These are phyloP conservation scores for Mimas tiliae DNA, from an alignment of 2,888 invertebrate genomes.

Conservation along the genomic window DNA sequence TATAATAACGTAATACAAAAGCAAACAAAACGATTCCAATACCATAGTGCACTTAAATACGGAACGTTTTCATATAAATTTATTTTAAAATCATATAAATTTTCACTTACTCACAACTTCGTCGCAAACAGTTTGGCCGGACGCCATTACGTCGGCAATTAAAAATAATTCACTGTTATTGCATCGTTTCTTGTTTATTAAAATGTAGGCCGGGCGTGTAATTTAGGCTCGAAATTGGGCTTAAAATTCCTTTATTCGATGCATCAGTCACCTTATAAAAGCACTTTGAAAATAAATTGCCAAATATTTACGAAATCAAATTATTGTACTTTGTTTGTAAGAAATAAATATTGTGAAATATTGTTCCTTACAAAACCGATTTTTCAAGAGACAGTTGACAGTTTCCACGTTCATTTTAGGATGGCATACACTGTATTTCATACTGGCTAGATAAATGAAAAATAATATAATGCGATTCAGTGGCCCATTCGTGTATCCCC, in stretches of 20 bases:
- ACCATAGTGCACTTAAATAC: slow-evolving; percentile 30
- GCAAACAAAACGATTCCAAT: neutral
- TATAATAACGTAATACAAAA: neutral
- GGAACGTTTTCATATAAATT: slow-evolving; percentile 45
- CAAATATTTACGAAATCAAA: no score
- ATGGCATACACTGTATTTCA: neutral
- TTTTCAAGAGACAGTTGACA: no score
- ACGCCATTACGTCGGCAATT: slow-evolving; percentile 49
- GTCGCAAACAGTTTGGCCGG: slow-evolving; percentile 43
- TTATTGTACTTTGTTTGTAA: no score
- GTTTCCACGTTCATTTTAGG: no score
- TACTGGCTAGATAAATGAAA: neutral
- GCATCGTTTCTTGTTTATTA: slow-evolving; percentile 16
- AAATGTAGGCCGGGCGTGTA: slow-evolving; percentile 3
- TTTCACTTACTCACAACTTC: slow-evolving; percentile 46
- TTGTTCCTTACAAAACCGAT: no score
- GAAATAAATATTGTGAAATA: no score
- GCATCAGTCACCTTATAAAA: neutral
- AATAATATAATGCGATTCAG: neutral
- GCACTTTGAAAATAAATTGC: neutral
- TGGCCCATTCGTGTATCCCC: neutral
- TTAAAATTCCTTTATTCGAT: neutral
- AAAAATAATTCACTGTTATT: slow-evolving; percentile 44
- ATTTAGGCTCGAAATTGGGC: neutral
- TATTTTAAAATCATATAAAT: slow-evolving; percentile 49